Percentiles rank a stretch among this genome's conserved stretches.
Conservation (phyloP, 53 echinoderm and acorn worm genomes). For the Zoroaster sp. region DNA sequence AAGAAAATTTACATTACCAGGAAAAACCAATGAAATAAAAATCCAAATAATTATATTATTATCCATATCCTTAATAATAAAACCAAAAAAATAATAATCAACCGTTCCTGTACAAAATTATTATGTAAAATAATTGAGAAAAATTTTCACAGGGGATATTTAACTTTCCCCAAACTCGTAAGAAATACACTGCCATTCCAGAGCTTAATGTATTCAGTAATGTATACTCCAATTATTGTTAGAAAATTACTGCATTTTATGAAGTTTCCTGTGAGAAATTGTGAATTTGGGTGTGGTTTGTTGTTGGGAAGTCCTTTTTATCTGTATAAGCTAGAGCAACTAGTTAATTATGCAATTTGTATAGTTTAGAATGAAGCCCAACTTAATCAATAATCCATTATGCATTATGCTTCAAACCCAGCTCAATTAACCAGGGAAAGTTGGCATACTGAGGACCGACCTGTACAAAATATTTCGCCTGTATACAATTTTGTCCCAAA, state of each 20-base stretch:
- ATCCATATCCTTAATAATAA: neutral
- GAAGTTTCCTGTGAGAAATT: conserved; percentile 39
- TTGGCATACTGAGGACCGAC: too few relatives aligned
- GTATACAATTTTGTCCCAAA: too few relatives aligned
- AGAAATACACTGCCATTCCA: conserved; percentile 50
- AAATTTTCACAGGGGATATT: neutral
- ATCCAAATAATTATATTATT: neutral
- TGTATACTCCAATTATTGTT: conserved; percentile 24
- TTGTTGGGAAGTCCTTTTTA: neutral
- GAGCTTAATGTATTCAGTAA: conserved; percentile 51
- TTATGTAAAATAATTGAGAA: conserved; percentile 30
- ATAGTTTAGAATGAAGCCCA: neutral
- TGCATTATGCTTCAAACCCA: neutral
- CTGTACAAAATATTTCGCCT: too few relatives aligned
- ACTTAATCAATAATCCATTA: neutral
- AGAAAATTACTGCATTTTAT: conserved; percentile 43
- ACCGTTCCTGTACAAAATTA: conserved; percentile 24
- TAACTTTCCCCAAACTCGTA: neutral
- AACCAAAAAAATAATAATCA: neutral
- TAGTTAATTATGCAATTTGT: conserved; percentile 26
- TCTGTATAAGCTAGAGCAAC: conserved; percentile 28
- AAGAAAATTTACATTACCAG: neutral
- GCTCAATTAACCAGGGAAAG: neutral
- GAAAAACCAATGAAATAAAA: neutral
- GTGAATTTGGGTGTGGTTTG: conserved; percentile 31